Conservation (phyloP, 2,113 vertebrate species). For the Aleadryas rufinucha region DNA sequence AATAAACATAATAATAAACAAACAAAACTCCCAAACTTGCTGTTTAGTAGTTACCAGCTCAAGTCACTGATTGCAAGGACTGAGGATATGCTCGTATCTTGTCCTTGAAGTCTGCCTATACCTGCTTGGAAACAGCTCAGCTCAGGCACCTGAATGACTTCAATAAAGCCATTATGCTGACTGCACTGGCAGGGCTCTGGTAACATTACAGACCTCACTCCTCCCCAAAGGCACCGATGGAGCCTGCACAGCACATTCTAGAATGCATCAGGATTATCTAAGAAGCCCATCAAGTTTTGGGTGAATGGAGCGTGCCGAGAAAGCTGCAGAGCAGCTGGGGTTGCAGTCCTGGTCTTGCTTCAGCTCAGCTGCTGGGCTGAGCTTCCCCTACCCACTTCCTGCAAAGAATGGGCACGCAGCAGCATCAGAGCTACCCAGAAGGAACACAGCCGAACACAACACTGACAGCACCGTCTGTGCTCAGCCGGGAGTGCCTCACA, state of each 20-base stretch:
- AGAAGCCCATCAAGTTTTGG: not conserved
- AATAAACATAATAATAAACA: not conserved
- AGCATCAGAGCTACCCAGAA: not conserved
- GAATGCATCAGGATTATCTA: not conserved
- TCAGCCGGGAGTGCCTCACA: not conserved
- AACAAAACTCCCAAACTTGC: not conserved
- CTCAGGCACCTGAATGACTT: not conserved
- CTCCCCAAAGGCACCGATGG: not conserved
- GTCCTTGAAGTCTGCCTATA: not conserved
- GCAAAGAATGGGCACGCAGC: not conserved
- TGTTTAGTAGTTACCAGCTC: not conserved
- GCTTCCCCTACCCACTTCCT: not conserved
- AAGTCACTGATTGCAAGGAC: not conserved
- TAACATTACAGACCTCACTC: not conserved
- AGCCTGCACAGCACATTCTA: not conserved
- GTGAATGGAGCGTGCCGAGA: not conserved
- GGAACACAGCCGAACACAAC: not conserved
- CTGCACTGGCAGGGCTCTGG: not conserved
- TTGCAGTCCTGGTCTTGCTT: not conserved
- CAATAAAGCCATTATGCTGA: slow-evolving; percentile 9
- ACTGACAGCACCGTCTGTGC: not conserved
- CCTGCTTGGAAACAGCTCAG: not conserved
- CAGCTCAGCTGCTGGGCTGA: not conserved
- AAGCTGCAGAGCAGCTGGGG: not conserved
- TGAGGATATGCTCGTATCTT: not conserved